Conservation (phyloP, 2,797 vertebrate genomes). For the Bovichtus diacanthus region DNA sequence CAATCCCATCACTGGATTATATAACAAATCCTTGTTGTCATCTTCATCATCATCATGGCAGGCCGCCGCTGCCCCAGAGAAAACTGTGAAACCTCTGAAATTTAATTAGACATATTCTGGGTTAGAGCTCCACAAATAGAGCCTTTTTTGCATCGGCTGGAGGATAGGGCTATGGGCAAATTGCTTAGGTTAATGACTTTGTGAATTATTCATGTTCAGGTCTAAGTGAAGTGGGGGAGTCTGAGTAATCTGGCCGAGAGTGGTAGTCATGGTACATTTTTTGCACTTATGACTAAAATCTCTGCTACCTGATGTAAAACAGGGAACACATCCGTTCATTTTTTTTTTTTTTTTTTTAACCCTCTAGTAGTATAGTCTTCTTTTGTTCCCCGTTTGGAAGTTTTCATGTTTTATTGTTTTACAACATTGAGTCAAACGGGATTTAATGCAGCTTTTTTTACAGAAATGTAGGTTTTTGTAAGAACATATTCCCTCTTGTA, state of each 20-base stretch:
- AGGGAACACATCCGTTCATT: background rate
- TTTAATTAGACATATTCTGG: conserved; percentile 60
- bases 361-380: background rate
- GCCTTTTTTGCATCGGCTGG: conserved; percentile 40
- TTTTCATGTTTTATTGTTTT: background rate
- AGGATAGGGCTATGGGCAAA: conserved; percentile 68
- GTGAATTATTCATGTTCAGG: conserved; percentile 77
- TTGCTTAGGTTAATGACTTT: conserved; percentile 75
- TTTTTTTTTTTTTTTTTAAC: too few species aligned
- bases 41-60: conserved; percentile 54
- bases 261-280: conserved; percentile 26
- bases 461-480: background rate
- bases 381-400: background rate
- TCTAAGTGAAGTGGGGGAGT: conserved; percentile 58
- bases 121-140: conserved; percentile 64
- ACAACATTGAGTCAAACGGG: background rate
- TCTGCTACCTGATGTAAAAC: conserved; percentile 24
- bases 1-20: conserved; percentile 45
- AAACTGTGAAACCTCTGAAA: conserved; percentile 63
- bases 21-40: conserved; percentile 59
- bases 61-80: conserved; percentile 49
- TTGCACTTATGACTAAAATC: conserved; percentile 16
- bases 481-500: background rate
- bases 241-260: conserved; percentile 62
- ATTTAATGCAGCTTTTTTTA: background rate